These are phyloP conservation scores for Melozone crissalis DNA, from an alignment of 2,113 vertebrate species.

Conservation along the genomic window DNA sequence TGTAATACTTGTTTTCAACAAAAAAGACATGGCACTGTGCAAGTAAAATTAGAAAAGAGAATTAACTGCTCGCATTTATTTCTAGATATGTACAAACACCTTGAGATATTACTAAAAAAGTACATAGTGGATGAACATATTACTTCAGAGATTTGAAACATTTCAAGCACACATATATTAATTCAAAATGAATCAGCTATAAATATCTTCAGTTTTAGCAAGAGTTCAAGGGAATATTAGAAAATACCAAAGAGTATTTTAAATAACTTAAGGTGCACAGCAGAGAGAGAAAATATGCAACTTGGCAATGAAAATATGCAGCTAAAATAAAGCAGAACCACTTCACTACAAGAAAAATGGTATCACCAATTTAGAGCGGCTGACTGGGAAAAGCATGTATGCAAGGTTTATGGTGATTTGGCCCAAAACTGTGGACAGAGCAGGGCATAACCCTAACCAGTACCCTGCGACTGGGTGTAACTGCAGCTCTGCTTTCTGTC, in stretches of 20 bases:
- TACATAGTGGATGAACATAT: not conserved
- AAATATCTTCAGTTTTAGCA: not conserved
- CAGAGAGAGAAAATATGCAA: not conserved
- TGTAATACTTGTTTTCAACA: not conserved
- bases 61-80: not conserved
- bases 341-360: not conserved
- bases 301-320: not conserved
- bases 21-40: not conserved
- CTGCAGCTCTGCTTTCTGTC: not conserved
- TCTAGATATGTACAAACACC: not conserved
- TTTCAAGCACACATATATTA: not conserved
- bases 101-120: not conserved
- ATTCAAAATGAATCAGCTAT: not conserved
- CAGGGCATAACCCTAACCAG: not conserved
- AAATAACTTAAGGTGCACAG: not conserved
- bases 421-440: not conserved
- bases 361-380: not conserved
- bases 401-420: not conserved
- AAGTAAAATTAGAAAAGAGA: not conserved
- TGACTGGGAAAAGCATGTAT: not conserved
- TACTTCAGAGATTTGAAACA: not conserved
- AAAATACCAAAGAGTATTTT: conserved; percentile 4
- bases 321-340: not conserved
- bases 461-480: not conserved
- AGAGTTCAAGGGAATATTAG: not conserved